Evolutionary conservation across 2,113 vertebrate genomes (phyloP).

Genomic region (Oncorhynchus gorbuscha): DNA sequence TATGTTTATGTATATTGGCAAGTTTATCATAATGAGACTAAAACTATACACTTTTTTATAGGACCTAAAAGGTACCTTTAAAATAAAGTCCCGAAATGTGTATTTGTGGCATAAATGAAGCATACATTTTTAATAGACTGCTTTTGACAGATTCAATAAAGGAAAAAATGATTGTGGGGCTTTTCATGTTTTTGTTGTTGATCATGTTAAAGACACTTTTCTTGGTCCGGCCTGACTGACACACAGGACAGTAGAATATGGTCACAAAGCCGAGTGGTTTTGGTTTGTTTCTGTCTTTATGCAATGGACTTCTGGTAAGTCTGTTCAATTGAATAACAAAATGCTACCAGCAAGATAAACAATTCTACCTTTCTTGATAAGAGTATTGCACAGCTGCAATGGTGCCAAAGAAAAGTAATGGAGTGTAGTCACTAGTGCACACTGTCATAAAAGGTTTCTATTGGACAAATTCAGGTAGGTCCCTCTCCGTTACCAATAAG

Average conservation of each 20-base stretch:
- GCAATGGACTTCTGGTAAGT: slow-evolving; percentile 56
- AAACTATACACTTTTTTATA: too few species aligned
- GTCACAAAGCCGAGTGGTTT: slow-evolving; percentile 46
- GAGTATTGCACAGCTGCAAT: slow-evolving; percentile 52
- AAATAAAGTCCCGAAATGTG: background rate
- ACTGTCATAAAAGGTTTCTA: background rate
- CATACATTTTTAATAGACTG: background rate
- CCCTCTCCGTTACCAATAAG: background rate
- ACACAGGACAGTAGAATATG: slow-evolving; percentile 25
- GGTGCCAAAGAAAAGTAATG: slow-evolving; percentile 34
- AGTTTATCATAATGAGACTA: too few species aligned
- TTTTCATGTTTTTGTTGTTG: slow-evolving; percentile 53
- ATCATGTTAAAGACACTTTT: slow-evolving; percentile 21
- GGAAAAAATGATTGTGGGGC: slow-evolving; percentile 55
- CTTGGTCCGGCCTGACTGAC: slow-evolving; percentile 18
- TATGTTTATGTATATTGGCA: too few species aligned
- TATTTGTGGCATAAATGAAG: background rate
- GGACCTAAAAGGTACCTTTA: too few species aligned
- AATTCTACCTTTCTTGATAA: slow-evolving; percentile 53
- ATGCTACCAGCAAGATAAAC: slow-evolving; percentile 48
- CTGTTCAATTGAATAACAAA: slow-evolving; percentile 41
- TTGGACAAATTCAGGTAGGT: too few species aligned
- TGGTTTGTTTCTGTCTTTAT: slow-evolving; percentile 51
- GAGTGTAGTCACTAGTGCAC: too few species aligned
- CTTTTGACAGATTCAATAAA: slow-evolving; percentile 56